phyloP scores from a whole-genome alignment of 2,888 invertebrate genomes.

The Acanthopleura granulata region DNA sequence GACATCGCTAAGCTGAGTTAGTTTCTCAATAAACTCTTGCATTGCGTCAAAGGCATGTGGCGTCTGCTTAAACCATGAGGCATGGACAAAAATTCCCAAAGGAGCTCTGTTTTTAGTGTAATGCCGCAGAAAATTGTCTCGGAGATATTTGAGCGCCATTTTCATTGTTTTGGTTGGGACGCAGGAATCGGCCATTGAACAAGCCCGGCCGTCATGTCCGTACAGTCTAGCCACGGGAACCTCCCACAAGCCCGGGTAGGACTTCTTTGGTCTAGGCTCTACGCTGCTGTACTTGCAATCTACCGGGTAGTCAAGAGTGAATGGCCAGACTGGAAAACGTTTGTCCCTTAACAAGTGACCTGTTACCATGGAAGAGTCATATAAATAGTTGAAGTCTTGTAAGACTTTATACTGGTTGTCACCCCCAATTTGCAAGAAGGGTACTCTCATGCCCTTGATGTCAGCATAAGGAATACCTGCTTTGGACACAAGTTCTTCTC shows the following conservation, averaged over 20 bases:
- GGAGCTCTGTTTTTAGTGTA: slow-evolving; percentile 79
- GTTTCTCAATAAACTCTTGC: slow-evolving; percentile 27
- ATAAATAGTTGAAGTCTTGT: slow-evolving; percentile 92
- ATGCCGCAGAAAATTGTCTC: slow-evolving; percentile 81
- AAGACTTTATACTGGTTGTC: slow-evolving; percentile 92
- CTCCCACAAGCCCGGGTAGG: slow-evolving; percentile 75
- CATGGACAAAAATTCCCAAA: slow-evolving; percentile 83
- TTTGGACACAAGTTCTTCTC: slow-evolving; percentile 85
- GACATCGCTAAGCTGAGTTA: slow-evolving; percentile 28
- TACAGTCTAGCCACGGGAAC: slow-evolving; percentile 72
- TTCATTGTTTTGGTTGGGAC: slow-evolving; percentile 25
- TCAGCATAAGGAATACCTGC: slow-evolving; percentile 83
- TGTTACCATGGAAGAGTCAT: slow-evolving; percentile 89
- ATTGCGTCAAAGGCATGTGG: slow-evolving; percentile 62
- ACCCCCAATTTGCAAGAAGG: slow-evolving; percentile 87
- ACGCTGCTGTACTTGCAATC: slow-evolving; percentile 4
- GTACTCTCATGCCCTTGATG: slow-evolving; percentile 89
- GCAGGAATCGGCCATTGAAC: slow-evolving; percentile 42
- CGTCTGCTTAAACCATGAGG: slow-evolving; percentile 83
- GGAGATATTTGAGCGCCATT: slow-evolving; percentile 71
- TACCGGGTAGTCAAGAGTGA: slow-evolving; percentile 81
- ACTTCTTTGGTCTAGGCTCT: slow-evolving; percentile 25
- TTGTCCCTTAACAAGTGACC: slow-evolving; percentile 84
- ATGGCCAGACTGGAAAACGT: slow-evolving; percentile 93
- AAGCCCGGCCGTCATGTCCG: slow-evolving; percentile 29